Evolutionary conservation across 1,140 invertebrate genomes (phyloP).

Genomic region (Dinothrombium tinctorium): DNA sequence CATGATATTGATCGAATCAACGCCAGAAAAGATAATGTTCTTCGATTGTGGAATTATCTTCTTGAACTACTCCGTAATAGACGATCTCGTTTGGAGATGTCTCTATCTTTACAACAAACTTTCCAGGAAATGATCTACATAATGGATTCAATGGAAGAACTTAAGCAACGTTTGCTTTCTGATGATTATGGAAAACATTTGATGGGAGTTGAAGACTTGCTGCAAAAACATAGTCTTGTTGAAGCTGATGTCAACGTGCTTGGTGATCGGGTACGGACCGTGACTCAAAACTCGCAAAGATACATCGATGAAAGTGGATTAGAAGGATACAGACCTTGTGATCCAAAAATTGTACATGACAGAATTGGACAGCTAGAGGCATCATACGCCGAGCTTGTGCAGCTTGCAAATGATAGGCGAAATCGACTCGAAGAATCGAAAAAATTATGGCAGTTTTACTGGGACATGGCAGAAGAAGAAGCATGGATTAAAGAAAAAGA

Average conservation of each 20-base stretch:
- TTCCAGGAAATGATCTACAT: constrained; percentile 93
- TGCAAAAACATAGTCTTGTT: constrained; percentile 90
- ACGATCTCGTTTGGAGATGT: constrained; percentile 72
- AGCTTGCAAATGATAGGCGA: constrained; percentile 76
- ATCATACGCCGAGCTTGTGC: constrained; percentile 80
- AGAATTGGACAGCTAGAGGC: constrained; percentile 49
- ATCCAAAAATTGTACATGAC: constrained; percentile 78
- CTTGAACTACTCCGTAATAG: constrained; percentile 73
- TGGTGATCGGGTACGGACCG: constrained; percentile 84
- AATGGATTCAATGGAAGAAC: constrained; percentile 69
- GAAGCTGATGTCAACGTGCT: constrained; percentile 96
- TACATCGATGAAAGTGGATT: constrained; percentile 66
- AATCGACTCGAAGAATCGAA: constrained; percentile 79
- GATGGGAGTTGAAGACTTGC: constrained; percentile 93
- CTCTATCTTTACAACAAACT: constrained; percentile 83
- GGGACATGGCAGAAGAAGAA: constrained; percentile 98
- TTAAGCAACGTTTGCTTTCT: constrained; percentile 55
- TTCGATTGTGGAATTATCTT: constrained; percentile 89
- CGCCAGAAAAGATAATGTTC: constrained; percentile 84
- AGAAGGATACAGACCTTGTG: constrained; percentile 62
- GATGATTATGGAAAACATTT: constrained; percentile 95
- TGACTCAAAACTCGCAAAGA: constrained; percentile 73
- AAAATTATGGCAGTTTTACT: constrained; percentile 97
- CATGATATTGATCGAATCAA: constrained; percentile 94
- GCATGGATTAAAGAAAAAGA: constrained; percentile 99